These are phyloP conservation scores for Dermatemys mawii DNA, from an alignment of 2,113 vertebrate species.

Conservation along the genomic window DNA sequence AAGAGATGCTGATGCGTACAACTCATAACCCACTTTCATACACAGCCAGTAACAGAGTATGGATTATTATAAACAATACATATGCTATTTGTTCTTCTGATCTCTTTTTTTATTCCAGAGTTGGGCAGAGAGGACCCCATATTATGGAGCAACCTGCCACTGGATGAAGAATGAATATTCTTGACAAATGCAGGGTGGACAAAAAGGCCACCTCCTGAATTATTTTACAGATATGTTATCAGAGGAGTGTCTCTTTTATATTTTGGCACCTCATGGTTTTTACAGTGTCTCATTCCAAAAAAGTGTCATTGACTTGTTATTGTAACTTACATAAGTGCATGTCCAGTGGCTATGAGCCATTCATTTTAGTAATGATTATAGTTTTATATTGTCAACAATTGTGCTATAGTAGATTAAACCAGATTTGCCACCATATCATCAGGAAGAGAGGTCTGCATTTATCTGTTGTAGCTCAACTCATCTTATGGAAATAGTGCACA, in stretches of 20 bases:
- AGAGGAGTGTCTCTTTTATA: too few species aligned
- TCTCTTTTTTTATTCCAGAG: neutral
- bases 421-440: neutral
- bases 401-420: neutral
- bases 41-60: neutral
- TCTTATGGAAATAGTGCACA: neutral
- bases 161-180: too few species aligned
- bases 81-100: neutral
- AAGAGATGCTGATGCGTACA: neutral
- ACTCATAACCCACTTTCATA: neutral
- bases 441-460: neutral
- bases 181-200: too few species aligned
- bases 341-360: neutral
- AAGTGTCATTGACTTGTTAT: too few species aligned
- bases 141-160: too few species aligned
- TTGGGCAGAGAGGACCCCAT: neutral
- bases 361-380: neutral
- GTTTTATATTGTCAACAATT: neutral
- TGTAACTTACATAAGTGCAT: too few species aligned
- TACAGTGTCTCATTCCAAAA: too few species aligned
- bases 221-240: too few species aligned
- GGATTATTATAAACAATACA: neutral
- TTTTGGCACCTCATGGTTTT: too few species aligned
- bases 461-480: neutral
- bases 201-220: too few species aligned